These are phyloP conservation scores for Sesamia nonagrioides DNA, from an alignment of 1,140 invertebrate genomes.

Conservation along the genomic window DNA sequence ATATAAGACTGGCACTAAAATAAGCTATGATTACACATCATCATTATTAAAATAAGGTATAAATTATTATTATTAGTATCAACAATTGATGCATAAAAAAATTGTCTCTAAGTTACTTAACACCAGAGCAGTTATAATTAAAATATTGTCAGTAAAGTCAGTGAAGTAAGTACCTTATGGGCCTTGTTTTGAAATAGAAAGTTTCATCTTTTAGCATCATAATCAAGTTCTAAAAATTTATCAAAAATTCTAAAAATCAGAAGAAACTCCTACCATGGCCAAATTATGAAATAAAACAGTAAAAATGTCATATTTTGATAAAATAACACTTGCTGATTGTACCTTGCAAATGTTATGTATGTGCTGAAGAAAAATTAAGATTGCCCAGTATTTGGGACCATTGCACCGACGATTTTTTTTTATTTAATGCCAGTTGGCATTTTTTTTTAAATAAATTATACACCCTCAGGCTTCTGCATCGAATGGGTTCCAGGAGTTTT, in stretches of 20 bases:
- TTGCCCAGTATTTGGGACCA: no score
- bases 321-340: no score
- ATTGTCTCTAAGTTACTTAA: neutral
- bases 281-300: no score
- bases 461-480: no score
- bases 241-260: no score
- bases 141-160: constrained; percentile 13
- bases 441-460: no score
- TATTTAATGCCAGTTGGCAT: no score
- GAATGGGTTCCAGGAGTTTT: neutral
- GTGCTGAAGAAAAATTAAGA: no score
- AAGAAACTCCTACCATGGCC: no score
- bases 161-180: neutral
- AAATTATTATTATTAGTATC: constrained; percentile 22
- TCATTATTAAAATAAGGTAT: constrained; percentile 42
- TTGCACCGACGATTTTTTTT: no score
- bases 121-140: neutral
- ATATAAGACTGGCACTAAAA: constrained; percentile 48
- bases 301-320: no score
- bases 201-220: neutral
- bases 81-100: constrained; percentile 22
- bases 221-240: neutral
- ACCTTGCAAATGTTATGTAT: no score
- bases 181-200: neutral
- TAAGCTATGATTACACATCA: constrained; percentile 40